Base-by-base conservation (phyloP, 1,140 invertebrate species). In the Zelostemma sp. region DNA sequence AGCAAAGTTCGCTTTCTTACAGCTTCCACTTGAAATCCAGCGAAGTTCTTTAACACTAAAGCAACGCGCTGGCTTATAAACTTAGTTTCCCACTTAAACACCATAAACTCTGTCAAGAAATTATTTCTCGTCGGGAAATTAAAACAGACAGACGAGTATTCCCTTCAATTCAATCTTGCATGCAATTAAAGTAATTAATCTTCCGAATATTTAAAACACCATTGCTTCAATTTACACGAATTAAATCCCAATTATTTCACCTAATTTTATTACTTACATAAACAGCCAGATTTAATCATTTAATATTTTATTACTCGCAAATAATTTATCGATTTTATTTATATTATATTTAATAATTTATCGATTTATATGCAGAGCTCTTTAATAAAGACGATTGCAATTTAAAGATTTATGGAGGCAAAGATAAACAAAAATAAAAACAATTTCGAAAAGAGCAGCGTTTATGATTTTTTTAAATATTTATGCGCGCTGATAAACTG, bases 391-490 rank as follows among this genome's bases (percentile, higher is more conserved):
- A n/a, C n/a, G n/a, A n/a, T n/a, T n/a, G n/a, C n/a, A n/a, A n/a
- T n/a, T n/a, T n/a, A n/a, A n/a, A n/a, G n/a, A n/a, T n/a, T n/a
- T n/a, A n/a, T n/a, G n/a, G n/a, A 15, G 41, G 17, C 12, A 11
- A 21, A 47, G 45, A 25, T 1, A 17, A 12, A 47, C 16, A 11
- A 0, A 19, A 11, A 19, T 18, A 12, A 17, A 21, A 21, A 3
- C 9, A 18, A 47, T n/a, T 0, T 47, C 1, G 11, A 8, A 47
- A 1, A 9, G 6, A n/a, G 18, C 21, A 25, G 21, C 56, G 62
- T 65, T 66, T 47, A 47, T 51, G 54, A 53, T 18, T 38, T 51
- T 67, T 67, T 8, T 12, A 21, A 56, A 72, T 63, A 57, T 67
- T 56, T 35, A 25, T 25, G 35, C 2, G 28, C 28, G 28, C 11